Evolutionary conservation across 2,888 invertebrate species (phyloP), one percentile per base, ranked within the genome.

Genomic region (Sinodicranocentrus sp.): DNA sequence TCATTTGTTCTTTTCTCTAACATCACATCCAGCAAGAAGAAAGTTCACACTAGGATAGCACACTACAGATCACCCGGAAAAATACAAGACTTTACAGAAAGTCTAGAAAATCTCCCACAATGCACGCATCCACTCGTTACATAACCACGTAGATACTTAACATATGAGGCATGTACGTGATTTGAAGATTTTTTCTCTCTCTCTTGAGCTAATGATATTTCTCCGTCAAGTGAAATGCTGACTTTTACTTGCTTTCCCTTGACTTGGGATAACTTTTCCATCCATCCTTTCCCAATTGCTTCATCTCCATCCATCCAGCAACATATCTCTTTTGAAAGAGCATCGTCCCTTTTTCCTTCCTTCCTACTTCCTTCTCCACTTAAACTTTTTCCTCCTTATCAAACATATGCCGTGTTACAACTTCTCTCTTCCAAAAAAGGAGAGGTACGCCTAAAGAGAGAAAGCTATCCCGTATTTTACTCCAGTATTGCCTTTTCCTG

Each of bases 131-230:
- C 59, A n/a, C 48, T 19, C 28, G 23, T 43, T 77, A 54, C 26
- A 54, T 43, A 67, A 67, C 28, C 48, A 23, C 65, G 54, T n/a
- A 54, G 33, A 71, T 70, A n/a, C n/a, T n/a, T n/a, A n/a, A n/a
- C n/a, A 59, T 79, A 79, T 71, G 71, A 79, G 68, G 61, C 63
- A 71, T 63, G 72, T 79, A 79, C 79, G 79, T 79, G 79, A 79
- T 79, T 79, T 79, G 65, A 79, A 72, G 71, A 79, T 79, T 78
- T 79, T 59, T n/a, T n/a, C n/a, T n/a, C n/a, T 48, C 72, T 28
- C 63, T 78, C 61, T 79, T 72, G 65, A 79, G 72, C 79, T 79
- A 79, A 79, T 79, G 79, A 79, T 79, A 79, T 79, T 79, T 79
- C 72, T 63, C 52, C 79, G 79, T 79, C 79, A 79, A 79, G 79